Evolutionary conservation across 2,113 vertebrate species (phyloP).

Genomic region (Gymnobelideus leadbeateri): DNA sequence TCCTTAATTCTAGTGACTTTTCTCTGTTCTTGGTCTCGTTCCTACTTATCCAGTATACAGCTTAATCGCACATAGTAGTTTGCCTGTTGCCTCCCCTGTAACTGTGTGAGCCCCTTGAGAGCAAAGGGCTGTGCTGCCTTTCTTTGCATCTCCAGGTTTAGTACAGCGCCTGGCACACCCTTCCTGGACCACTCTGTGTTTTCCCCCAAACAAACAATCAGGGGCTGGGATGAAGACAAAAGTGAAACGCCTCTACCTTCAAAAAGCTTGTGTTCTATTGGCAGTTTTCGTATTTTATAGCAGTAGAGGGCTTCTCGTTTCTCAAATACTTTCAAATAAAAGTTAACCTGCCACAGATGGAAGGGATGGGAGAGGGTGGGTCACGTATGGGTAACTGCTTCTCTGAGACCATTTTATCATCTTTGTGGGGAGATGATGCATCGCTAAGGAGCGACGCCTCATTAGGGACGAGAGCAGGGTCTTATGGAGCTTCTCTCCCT

Average conservation of each 20-base stretch:
- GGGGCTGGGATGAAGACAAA: neutral
- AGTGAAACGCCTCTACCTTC: neutral
- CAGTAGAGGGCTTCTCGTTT: neutral
- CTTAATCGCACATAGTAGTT: neutral
- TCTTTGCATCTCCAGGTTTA: neutral
- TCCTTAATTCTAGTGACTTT: neutral
- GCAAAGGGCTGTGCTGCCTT: neutral
- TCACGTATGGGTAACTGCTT: neutral
- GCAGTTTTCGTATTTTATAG: neutral
- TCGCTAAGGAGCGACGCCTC: neutral
- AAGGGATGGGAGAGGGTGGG: neutral
- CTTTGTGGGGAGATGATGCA: neutral
- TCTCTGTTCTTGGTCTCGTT: neutral
- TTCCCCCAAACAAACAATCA: neutral
- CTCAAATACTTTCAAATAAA: neutral
- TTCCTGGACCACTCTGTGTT: neutral
- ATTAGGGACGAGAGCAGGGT: neutral
- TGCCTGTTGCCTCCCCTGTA: neutral
- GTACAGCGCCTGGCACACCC: neutral
- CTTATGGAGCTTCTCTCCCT: neutral
- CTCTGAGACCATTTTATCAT: neutral
- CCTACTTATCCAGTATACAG: neutral
- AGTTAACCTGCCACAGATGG: neutral
- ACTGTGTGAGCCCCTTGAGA: neutral
- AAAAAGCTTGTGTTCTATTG: neutral